Conservation (phyloP, 35 echinoderm and acorn worm genomes). For the Strongylocentrotus purpuratus region DNA sequence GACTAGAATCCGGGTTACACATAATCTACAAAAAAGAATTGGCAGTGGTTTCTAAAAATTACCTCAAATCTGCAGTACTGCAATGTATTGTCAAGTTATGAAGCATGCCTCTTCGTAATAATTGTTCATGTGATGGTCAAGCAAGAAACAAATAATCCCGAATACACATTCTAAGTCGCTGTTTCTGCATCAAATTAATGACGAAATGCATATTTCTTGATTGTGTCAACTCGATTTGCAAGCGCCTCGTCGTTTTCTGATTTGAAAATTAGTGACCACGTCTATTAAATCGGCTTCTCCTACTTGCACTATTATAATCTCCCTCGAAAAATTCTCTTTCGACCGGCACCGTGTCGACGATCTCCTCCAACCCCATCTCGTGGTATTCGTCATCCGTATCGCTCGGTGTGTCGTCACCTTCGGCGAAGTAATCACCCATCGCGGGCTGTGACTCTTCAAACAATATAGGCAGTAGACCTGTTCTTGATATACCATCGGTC, state of each 20-base stretch:
- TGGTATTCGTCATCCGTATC: neutral
- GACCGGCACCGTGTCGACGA: neutral
- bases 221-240: neutral
- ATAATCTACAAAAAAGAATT: too few relatives aligned
- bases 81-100: too few relatives aligned
- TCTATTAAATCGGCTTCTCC: neutral
- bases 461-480: neutral
- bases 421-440: neutral
- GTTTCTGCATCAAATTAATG: too few relatives aligned
- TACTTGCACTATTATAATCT: neutral
- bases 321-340: neutral
- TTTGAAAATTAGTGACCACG: neutral
- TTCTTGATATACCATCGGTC: neutral
- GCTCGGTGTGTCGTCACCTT: neutral
- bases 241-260: neutral
- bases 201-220: too few relatives aligned
- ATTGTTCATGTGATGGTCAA: too few relatives aligned
- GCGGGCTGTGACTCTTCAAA: neutral
- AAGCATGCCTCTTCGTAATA: too few relatives aligned
- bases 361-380: neutral
- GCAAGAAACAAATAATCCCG: too few relatives aligned
- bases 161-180: too few relatives aligned
- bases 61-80: too few relatives aligned
- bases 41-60: too few relatives aligned
- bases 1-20: too few relatives aligned